Base-by-base conservation (phyloP, 2,797 vertebrate species). In the Micropoecilia bifurca region DNA sequence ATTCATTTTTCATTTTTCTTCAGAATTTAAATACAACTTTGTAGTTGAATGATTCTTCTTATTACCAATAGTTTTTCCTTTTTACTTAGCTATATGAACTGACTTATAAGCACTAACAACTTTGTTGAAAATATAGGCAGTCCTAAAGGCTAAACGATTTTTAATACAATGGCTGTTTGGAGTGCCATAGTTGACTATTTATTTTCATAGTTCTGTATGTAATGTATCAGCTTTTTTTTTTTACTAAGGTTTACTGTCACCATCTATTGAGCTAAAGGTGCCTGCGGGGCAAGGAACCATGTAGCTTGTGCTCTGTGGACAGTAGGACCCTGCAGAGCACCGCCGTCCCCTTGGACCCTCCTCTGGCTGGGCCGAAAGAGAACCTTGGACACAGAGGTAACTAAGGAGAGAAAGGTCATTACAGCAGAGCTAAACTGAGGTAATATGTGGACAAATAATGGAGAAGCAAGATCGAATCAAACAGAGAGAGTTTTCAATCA, bases 311-410 rank as follows among this genome's bases (percentile, higher is more conserved):
- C 95, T 96, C 90, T 84, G 76, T 2, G 95, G 95, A 86, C 96
- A 97, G 77, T 94, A 96, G 89, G 87, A 95, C 84, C 96, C 96
- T 78, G 95, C 84, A 69, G 94, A 85, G 82, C 96, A 97, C 50
- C 68, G 92, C 8, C 92, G 57, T 78, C 96, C 96, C 20, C 91
- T 93, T 4, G 79, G 78, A 39, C 91, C 93, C 66, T 91, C 91
- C 76, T 89, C 83, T 72, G 96, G 96, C 78, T 94, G 93, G 45
- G 95, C 78, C 69, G 94, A 90, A 72, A 89, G 83, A 41, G 96
- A 93, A 59, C 95, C 93, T 7, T 89, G 94, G 77, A 92, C 86
- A 87, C 96, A 97, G 68, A 96, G 71, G 89, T 94, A 96, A 77
- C 96, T 96, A 83, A 30, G 74, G 80, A 81, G 71, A 87, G 73